Evolutionary conservation across 2,888 invertebrate genomes (phyloP).

Genomic region (Marasmarcha lunaedactyla): DNA sequence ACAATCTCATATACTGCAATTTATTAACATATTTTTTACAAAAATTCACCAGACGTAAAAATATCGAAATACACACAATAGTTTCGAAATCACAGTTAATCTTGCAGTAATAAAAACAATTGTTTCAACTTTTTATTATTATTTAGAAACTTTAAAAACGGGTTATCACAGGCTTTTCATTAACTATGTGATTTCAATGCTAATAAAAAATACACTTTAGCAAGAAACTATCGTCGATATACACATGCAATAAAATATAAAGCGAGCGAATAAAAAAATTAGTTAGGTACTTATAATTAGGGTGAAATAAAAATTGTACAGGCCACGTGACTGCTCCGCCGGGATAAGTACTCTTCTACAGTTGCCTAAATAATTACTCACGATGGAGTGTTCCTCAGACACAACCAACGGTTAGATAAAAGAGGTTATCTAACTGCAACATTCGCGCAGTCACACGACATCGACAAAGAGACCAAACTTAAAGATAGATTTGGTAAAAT

Average conservation of each 20-base stretch:
- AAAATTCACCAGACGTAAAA: too few species aligned
- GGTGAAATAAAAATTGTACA: background rate
- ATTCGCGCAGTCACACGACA: background rate
- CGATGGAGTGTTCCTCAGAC: too few species aligned
- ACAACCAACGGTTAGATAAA: background rate
- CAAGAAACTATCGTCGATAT: background rate
- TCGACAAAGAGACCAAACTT: slow-evolving; percentile 21
- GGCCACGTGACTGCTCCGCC: background rate
- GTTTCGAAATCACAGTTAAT: too few species aligned
- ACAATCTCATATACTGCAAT: too few species aligned
- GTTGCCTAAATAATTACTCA: too few species aligned
- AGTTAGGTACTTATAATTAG: too few species aligned
- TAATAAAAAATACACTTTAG: slow-evolving; percentile 8
- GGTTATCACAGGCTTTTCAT: slow-evolving; percentile 57
- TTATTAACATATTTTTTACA: too few species aligned
- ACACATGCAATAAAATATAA: too few species aligned
- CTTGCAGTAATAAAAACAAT: slow-evolving; percentile 6
- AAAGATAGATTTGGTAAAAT: slow-evolving; percentile 46
- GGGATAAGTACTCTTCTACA: slow-evolving; percentile 16
- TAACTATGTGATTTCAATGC: slow-evolving; percentile 25
- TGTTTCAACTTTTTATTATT: slow-evolving; percentile 36
- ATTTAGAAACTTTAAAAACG: slow-evolving; percentile 50
- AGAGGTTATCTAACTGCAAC: too few species aligned
- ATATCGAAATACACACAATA: too few species aligned
- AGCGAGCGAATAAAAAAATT: background rate